These are phyloP conservation scores for Pristiophorus japonicus DNA, from an alignment of 2,113 vertebrate species.

Conservation along the genomic window DNA sequence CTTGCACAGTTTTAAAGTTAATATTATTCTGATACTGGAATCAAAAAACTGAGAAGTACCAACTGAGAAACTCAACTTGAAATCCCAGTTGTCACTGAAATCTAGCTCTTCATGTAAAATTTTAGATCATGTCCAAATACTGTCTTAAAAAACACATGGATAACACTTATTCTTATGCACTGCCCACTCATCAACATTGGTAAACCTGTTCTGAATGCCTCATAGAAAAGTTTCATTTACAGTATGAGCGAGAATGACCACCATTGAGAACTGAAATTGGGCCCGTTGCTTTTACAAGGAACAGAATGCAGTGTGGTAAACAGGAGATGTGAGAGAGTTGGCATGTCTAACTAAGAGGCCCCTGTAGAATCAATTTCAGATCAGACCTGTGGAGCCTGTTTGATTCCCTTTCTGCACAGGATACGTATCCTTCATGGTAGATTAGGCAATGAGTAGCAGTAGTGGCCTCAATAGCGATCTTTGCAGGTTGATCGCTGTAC, in stretches of 20 bases:
- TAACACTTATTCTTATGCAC: not conserved
- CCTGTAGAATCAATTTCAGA: not conserved
- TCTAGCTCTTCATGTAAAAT: too few species aligned
- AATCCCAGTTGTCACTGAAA: too few species aligned
- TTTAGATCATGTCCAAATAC: too few species aligned
- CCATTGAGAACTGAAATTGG: not conserved
- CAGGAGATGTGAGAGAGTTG: not conserved
- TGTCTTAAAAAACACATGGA: not conserved
- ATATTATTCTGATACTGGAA: too few species aligned
- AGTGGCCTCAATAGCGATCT: not conserved
- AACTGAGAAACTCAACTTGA: too few species aligned
- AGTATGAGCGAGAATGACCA: not conserved
- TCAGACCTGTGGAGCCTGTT: not conserved
- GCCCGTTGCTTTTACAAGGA: not conserved
- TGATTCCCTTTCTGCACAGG: not conserved
- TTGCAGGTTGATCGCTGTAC: not conserved
- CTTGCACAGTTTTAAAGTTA: too few species aligned
- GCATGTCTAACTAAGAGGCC: not conserved
- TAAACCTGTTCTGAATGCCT: not conserved
- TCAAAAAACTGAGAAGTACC: too few species aligned
- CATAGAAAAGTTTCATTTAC: not conserved
- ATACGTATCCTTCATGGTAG: not conserved
- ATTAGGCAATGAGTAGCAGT: not conserved
- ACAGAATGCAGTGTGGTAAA: not conserved
- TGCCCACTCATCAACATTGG: not conserved